Conservation (phyloP, 2,888 invertebrate genomes). For the Sinohyriopsis cumingii region DNA sequence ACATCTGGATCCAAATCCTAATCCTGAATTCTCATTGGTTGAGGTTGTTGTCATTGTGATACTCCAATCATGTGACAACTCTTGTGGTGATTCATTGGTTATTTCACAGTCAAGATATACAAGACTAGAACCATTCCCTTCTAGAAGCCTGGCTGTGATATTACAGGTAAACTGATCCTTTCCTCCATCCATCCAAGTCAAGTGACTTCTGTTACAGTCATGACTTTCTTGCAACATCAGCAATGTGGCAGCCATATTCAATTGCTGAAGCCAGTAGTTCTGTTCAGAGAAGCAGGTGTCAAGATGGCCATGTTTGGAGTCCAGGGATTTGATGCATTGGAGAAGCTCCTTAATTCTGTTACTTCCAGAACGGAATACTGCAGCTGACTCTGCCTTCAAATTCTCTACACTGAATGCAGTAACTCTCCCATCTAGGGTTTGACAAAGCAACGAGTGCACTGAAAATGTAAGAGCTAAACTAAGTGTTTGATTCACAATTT, state of each 20-base stretch:
- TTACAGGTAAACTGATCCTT: neutral
- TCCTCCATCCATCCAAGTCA: too few species aligned
- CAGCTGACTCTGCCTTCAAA: neutral
- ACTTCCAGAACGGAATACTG: neutral
- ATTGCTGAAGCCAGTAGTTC: constrained; percentile 13
- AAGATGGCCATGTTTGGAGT: constrained; percentile 14
- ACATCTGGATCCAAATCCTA: too few species aligned
- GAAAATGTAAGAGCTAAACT: too few species aligned
- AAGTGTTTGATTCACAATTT: too few species aligned
- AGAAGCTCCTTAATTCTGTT: constrained; percentile 29
- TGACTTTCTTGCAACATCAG: neutral
- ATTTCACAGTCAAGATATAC: constrained; percentile 21
- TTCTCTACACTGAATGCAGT: constrained; percentile 2
- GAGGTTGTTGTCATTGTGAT: constrained; percentile 12
- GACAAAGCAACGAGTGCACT: constrained; percentile 7
- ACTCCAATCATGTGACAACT: constrained; percentile 34
- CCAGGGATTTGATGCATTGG: constrained; percentile 18
- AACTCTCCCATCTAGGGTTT: constrained; percentile 5
- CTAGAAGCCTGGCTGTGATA: constrained; percentile 4
- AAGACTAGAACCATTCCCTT: constrained; percentile 5
- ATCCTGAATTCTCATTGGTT: neutral
- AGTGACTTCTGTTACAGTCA: too few species aligned
- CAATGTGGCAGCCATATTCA: constrained; percentile 20
- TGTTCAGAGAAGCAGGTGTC: neutral
- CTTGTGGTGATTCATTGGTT: constrained; percentile 28